These are phyloP conservation scores for Pollenia labialis DNA, from an alignment of 2,888 invertebrate genomes.

Conservation along the genomic window DNA sequence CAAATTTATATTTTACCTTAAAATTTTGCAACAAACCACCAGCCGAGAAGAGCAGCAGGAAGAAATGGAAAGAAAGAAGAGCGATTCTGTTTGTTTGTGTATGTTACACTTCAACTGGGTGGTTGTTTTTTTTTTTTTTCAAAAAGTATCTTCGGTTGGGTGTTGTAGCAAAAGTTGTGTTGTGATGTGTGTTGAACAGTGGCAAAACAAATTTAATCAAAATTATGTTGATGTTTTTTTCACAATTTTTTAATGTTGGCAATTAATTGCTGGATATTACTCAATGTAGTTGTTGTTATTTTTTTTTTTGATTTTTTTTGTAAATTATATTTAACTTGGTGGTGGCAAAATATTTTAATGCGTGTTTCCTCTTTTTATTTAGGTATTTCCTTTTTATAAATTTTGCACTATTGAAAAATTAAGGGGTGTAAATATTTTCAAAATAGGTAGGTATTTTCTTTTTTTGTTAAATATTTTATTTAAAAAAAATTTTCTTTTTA, in stretches of 20 bases:
- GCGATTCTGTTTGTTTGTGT: constrained; percentile 9
- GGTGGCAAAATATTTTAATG: constrained; percentile 35
- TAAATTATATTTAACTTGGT: constrained; percentile 5
- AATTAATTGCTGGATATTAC: constrained; percentile 50
- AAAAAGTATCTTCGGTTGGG: constrained; percentile 20
- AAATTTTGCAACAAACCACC: constrained; percentile 43
- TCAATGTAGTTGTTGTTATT: constrained; percentile 15
- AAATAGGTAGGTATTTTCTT: background rate
- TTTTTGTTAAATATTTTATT: background rate
- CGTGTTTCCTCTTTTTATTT: background rate
- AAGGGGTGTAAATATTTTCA: background rate
- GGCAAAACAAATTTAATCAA: constrained; percentile 56
- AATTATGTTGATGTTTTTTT: constrained; percentile 46
- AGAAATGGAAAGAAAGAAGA: background rate
- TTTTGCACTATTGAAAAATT: constrained; percentile 26
- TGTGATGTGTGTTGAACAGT: constrained; percentile 36
- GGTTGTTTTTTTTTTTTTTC: constrained; percentile 47
- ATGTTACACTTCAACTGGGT: constrained; percentile 41
- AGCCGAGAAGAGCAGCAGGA: background rate
- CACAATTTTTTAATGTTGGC: constrained; percentile 53
- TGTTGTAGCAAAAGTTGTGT: constrained; percentile 32
- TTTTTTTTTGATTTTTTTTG: background rate
- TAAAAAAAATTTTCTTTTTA: background rate
- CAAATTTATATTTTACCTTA: constrained; percentile 49
- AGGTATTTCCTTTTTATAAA: background rate